Evolutionary conservation across 2,888 invertebrate species (phyloP).

Genomic region (Watsonalla binaria): DNA sequence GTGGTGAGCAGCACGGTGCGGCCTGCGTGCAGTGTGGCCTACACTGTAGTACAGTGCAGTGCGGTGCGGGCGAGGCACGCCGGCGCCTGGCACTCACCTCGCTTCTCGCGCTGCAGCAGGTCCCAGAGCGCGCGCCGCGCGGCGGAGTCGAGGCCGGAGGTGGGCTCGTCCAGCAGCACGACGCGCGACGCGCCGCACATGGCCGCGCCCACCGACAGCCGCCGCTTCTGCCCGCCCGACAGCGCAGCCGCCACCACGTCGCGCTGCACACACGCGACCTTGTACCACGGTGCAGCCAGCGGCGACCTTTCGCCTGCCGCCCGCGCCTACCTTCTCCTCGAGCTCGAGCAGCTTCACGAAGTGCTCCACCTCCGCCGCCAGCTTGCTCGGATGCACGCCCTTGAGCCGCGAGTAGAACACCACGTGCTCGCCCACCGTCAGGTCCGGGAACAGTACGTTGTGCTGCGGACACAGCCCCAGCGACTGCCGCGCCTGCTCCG

Average conservation of each 20-base stretch:
- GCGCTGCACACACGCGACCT: constrained; percentile 38
- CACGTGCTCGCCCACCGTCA: constrained; percentile 91
- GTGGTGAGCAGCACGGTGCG: constrained; percentile 90
- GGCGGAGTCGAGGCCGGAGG: constrained; percentile 94
- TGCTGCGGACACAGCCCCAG: constrained; percentile 92
- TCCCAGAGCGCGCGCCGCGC: constrained; percentile 94
- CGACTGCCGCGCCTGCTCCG: constrained; percentile 83
- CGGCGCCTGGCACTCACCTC: constrained; percentile 41
- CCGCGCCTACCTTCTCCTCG: constrained; percentile 77
- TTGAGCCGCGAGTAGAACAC: constrained; percentile 89
- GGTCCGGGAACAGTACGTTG: constrained; percentile 89
- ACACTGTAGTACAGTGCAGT: neutral
- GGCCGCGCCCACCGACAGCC: constrained; percentile 92
- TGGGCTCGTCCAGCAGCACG: constrained; percentile 89
- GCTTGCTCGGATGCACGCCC: constrained; percentile 74
- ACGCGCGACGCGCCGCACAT: constrained; percentile 89
- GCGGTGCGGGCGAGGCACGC: neutral
- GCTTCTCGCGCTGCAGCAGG: constrained; percentile 84
- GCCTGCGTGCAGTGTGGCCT: constrained; percentile 48
- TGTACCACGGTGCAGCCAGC: too few species aligned
- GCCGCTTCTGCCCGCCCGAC: constrained; percentile 96
- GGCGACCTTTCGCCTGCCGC: too few species aligned
- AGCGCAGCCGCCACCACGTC: constrained; percentile 80
- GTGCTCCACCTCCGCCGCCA: constrained; percentile 81
- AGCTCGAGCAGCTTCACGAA: constrained; percentile 83